phyloP scores from a whole-genome alignment of 1,140 invertebrate genomes.

The Pseudomyrmex sp. region DNA sequence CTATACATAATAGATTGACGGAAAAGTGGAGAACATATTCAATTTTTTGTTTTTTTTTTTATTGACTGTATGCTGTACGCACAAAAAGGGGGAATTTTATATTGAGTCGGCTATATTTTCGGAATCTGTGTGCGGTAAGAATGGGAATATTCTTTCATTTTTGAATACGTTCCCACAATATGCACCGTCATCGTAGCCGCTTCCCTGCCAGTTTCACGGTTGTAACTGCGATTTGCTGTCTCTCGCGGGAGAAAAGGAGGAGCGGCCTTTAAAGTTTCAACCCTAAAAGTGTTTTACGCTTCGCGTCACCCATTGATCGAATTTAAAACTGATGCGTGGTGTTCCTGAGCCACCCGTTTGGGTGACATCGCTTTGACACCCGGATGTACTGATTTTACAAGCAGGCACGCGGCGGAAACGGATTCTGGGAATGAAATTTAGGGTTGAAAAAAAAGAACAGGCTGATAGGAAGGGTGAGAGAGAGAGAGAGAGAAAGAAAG shows the following conservation, averaged over 20 bases:
- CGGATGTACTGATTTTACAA: constrained; percentile 85
- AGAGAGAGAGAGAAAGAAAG: constrained; percentile 55
- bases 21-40: not conserved
- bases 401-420: constrained; percentile 84
- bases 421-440: constrained; percentile 84
- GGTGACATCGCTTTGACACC: constrained; percentile 84
- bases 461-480: constrained; percentile 20
- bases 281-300: constrained; percentile 86
- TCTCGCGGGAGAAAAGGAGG: constrained; percentile 43
- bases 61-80: not conserved
- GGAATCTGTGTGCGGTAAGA: constrained; percentile 5
- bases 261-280: constrained; percentile 83
- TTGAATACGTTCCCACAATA: constrained; percentile 76
- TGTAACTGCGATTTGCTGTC: constrained; percentile 79
- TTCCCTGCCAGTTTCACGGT: constrained; percentile 76
- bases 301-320: constrained; percentile 85
- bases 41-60: not conserved
- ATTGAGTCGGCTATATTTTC: constrained; percentile 18
- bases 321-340: constrained; percentile 83
- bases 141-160: constrained; percentile 72
- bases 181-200: constrained; percentile 30
- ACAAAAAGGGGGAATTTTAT: too few species aligned
- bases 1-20: not conserved
- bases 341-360: constrained; percentile 64
- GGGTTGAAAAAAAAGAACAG: constrained; percentile 74